These are phyloP conservation scores for Micronycteris hirsuta DNA, from an alignment of 2,113 vertebrate genomes.

Conservation along the genomic window DNA sequence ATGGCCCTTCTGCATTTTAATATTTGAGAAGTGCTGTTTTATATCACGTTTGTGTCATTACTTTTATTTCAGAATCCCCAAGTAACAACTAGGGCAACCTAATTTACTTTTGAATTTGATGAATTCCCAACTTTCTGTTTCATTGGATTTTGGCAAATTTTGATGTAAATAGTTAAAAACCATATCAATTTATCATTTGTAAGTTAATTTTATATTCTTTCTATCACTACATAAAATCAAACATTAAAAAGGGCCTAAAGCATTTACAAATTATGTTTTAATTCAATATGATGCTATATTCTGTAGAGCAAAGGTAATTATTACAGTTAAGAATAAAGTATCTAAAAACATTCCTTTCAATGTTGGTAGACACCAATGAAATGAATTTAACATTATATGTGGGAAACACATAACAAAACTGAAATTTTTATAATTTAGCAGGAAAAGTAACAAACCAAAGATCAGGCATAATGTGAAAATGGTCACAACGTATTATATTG, in stretches of 20 bases:
- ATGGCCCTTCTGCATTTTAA: background rate
- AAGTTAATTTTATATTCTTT: slow-evolving; percentile 31
- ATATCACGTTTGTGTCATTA: background rate
- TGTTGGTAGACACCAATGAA: background rate
- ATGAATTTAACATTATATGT: background rate
- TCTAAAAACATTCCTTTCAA: no score
- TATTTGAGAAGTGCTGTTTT: background rate
- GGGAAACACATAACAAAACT: background rate
- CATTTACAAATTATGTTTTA: background rate
- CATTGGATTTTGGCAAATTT: background rate
- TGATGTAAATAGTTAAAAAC: slow-evolving; percentile 30
- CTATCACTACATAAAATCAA: background rate
- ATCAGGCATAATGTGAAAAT: background rate
- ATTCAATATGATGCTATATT: background rate
- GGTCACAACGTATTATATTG: background rate
- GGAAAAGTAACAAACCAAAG: background rate
- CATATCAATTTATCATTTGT: background rate
- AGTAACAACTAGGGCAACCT: background rate
- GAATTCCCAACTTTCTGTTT: background rate
- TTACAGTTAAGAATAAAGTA: background rate
- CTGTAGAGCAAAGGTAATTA: background rate
- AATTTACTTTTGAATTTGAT: background rate
- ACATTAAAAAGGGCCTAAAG: background rate
- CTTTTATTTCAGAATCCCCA: background rate
- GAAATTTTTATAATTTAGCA: background rate